Conservation (phyloP, 2,113 vertebrate species). For the Pavo muticus region DNA sequence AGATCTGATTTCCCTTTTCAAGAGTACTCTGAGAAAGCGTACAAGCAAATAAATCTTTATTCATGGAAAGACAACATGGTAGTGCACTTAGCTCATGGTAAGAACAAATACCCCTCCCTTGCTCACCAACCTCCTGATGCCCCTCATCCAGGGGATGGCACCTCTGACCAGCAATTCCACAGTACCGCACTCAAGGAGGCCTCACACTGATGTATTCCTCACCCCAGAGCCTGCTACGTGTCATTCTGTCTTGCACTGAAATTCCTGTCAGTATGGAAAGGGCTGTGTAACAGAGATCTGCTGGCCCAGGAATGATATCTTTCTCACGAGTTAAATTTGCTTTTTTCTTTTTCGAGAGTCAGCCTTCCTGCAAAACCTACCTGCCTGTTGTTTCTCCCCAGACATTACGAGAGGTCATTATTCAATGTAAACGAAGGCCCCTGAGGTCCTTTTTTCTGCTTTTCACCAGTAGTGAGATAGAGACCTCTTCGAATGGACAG, state of each 20-base stretch:
- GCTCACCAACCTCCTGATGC: background rate
- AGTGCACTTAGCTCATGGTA: background rate
- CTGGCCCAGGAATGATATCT: background rate
- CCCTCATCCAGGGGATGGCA: background rate
- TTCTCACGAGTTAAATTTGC: background rate
- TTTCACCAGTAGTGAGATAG: background rate
- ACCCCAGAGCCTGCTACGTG: fast-evolving
- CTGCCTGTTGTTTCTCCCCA: background rate
- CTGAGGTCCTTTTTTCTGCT: background rate
- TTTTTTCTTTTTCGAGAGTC: background rate
- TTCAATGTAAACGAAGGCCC: background rate
- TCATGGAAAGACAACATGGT: background rate
- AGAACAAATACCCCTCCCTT: background rate
- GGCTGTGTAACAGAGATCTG: background rate
- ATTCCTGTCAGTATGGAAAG: background rate
- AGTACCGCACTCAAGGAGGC: background rate
- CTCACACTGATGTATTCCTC: background rate
- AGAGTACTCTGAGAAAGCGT: background rate
- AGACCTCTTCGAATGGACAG: background rate
- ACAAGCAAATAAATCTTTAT: background rate
- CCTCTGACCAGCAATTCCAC: background rate
- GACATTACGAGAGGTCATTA: background rate
- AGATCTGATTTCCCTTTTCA: background rate
- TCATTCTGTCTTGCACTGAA: background rate
- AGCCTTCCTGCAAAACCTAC: background rate